Base-by-base conservation (phyloP, 1,140 invertebrate genomes). In the Megalopta genalis region DNA sequence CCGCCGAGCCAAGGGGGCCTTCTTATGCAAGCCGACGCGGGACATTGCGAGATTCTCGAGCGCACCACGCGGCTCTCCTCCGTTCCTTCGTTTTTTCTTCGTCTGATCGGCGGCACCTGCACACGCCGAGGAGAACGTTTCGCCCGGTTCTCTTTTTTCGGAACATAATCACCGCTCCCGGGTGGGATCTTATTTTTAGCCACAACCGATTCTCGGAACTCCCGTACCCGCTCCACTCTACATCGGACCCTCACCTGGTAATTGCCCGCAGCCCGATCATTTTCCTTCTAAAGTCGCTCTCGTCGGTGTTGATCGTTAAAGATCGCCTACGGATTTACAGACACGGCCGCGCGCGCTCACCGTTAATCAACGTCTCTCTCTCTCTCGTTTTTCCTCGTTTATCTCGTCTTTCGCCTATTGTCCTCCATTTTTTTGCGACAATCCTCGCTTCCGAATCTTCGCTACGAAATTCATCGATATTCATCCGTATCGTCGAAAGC, bases 121-220 rank as follows among this genome's bases (percentile, higher is more conserved):
- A 73, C 72, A 79, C 78, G 64, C 81, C 32, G 68, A 67, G 70
- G 69, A 77, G 79, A 77, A 75, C 86, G 87, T 88, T 88, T 88
- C 87, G 83, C 78, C 72, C 59, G 62, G 42, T 86, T 88, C 86
- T 89, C 87, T 89, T 90, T 89, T 92, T 90, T 90, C 85, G 87
- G 89, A 88, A 88, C 88, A 90, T 91, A 92, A 92, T 92, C 89
- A 86, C 82, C 86, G 90, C 90, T 90, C 91, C 89, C 90, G 90
- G 91, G 90, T 92, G 90, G 91, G 90, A 91, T 92, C 81, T 90
- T 92, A 92, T 91, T 93, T 92, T 92, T 92, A 92, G 91, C 88
- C 77, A 68, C 81, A 88, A 81, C 86, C 85, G 87, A 90, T 93
- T 93, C 91, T 90, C 86, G 85, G 90, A 92, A 92, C 84, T 81